Conservation (phyloP, 2,797 vertebrate genomes). For the Podarcis lilfordi region DNA sequence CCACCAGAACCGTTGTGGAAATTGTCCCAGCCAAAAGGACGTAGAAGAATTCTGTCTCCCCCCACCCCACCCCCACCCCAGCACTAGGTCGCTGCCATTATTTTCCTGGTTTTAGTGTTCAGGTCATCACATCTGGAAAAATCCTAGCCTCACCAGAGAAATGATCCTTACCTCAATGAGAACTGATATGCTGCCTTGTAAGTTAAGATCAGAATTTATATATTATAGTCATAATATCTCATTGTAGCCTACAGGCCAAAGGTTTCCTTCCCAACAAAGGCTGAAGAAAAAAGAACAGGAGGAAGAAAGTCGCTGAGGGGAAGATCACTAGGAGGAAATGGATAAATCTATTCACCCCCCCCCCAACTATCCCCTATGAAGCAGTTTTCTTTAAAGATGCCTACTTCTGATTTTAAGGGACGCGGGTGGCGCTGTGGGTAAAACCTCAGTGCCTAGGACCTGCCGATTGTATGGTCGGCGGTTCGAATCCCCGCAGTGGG, state of each 20-base stretch:
- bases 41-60: slow-evolving; percentile 12
- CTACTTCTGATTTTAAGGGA: neutral
- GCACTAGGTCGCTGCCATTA: slow-evolving; percentile 33
- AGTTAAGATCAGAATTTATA: slow-evolving; percentile 49
- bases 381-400: neutral
- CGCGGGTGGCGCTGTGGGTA: too few relatives aligned
- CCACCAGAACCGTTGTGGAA: neutral
- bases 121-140: slow-evolving; percentile 51
- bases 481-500: too few relatives aligned
- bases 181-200: slow-evolving; percentile 47
- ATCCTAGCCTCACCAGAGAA: slow-evolving; percentile 40
- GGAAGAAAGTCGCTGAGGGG: too few relatives aligned
- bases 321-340: neutral
- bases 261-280: neutral
- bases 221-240: neutral
- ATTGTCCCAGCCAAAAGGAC: neutral
- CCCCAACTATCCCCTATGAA: neutral
- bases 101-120: slow-evolving; percentile 38
- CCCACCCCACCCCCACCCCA: too few relatives aligned
- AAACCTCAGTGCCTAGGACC: too few relatives aligned
- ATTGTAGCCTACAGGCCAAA: neutral
- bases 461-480: too few relatives aligned
- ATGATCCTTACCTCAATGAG: slow-evolving; percentile 4
- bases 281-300: neutral
- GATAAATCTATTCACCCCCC: neutral